Conservation (phyloP, 1,140 invertebrate species). For the Macrocentrus cingulum region DNA sequence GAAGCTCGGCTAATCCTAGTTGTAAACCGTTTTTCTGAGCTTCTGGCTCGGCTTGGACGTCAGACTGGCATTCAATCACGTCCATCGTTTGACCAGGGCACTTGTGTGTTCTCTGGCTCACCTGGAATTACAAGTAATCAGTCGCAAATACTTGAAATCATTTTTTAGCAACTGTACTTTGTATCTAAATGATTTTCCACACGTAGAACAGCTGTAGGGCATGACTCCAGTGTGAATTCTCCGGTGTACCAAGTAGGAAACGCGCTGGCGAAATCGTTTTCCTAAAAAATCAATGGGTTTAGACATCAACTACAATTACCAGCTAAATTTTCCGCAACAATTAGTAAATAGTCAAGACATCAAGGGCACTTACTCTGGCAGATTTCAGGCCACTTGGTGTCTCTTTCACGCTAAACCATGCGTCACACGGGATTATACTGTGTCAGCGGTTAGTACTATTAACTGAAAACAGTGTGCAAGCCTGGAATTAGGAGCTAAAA, state of each 20-base stretch:
- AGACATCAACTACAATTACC: too few relatives aligned
- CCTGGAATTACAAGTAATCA: slow-evolving; percentile 47
- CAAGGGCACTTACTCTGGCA: slow-evolving; percentile 7
- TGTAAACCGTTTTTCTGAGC: too few relatives aligned
- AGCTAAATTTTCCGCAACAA: too few relatives aligned
- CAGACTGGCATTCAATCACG: slow-evolving; percentile 1
- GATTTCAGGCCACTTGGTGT: too few relatives aligned
- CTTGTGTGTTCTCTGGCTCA: slow-evolving; percentile 80
- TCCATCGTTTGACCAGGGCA: slow-evolving; percentile 57
- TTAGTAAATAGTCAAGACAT: not conserved
- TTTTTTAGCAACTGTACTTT: slow-evolving; percentile 63
- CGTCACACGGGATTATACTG: slow-evolving; percentile 34
- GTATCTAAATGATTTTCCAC: slow-evolving; percentile 80
- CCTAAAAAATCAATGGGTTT: too few relatives aligned
- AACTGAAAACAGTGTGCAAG: slow-evolving; percentile 32
- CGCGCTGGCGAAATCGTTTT: slow-evolving; percentile 82
- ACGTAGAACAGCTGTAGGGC: slow-evolving; percentile 80
- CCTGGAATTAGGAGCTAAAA: too few relatives aligned
- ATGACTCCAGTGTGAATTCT: slow-evolving; percentile 82
- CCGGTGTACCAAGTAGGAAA: slow-evolving; percentile 82
- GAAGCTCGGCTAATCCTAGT: too few relatives aligned
- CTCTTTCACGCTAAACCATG: slow-evolving; percentile 27
- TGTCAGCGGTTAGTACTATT: slow-evolving; percentile 33
- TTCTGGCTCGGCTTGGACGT: too few relatives aligned
- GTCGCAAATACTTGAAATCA: slow-evolving; percentile 11